These are phyloP conservation scores for Stegophylla sp. DNA, from an alignment of 2,888 invertebrate genomes.

Conservation along the genomic window DNA sequence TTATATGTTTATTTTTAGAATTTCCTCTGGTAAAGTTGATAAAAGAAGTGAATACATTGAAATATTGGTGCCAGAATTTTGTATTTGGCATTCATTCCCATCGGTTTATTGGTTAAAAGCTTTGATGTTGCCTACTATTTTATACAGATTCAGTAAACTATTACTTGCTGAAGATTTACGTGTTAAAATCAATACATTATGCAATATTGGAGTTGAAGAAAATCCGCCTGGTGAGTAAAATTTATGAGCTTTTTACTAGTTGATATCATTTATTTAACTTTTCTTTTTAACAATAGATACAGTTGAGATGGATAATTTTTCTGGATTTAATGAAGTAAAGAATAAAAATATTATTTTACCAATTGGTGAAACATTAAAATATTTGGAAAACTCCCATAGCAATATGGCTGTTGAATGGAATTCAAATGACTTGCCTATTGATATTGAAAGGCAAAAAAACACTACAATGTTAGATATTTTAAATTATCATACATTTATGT, in stretches of 20 bases:
- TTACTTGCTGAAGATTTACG: constrained; percentile 78
- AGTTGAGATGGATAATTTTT: constrained; percentile 29
- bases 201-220: constrained; percentile 2
- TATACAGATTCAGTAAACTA: constrained; percentile 78
- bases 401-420: constrained; percentile 15
- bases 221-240: not conserved
- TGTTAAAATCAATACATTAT: constrained; percentile 65
- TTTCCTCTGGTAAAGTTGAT: constrained; percentile 26
- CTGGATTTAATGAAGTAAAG: constrained; percentile 38
- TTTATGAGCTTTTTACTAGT: not conserved
- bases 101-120: constrained; percentile 85
- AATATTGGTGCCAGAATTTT: constrained; percentile 86
- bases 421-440: constrained; percentile 66
- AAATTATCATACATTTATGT: constrained; percentile 67
- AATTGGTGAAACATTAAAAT: constrained; percentile 48
- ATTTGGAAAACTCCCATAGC: constrained; percentile 13
- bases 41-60: constrained; percentile 65
- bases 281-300: constrained; percentile 10
- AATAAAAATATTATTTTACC: constrained; percentile 42
- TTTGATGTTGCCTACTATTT: constrained; percentile 80
- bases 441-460: constrained; percentile 65
- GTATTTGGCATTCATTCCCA: constrained; percentile 76
- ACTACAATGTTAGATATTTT: constrained; percentile 74
- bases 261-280: not conserved
- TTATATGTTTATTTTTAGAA: constrained; percentile 23